A percentile compares a stretch with the other conserved stretches of the same genome.
These are phyloP conservation scores for Carcharodon carcharias DNA, from an alignment of 2,797 vertebrate genomes.

Conservation along the genomic window DNA sequence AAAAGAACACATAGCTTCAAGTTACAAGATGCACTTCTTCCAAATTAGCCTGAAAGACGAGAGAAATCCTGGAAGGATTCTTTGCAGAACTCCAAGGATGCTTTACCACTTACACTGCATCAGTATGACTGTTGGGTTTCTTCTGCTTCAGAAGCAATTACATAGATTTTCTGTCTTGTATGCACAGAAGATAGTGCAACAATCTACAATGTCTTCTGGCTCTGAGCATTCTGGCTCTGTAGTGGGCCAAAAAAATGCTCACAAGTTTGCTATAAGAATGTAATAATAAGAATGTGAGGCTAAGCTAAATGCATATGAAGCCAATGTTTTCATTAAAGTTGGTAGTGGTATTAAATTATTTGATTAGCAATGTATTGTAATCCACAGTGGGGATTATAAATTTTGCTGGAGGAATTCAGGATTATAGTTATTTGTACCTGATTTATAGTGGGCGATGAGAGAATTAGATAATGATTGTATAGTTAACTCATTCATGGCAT, in stretches of 20 bases:
- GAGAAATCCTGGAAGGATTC: slow-evolving; percentile 7
- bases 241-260: slow-evolving; percentile 57
- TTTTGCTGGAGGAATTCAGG: slow-evolving; percentile 35
- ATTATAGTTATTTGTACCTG: slow-evolving; percentile 35
- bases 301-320: slow-evolving; percentile 29
- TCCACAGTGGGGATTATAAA: slow-evolving; percentile 32
- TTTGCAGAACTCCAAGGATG: slow-evolving; percentile 67
- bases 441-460: slow-evolving; percentile 14
- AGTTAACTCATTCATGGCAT: slow-evolving; percentile 31
- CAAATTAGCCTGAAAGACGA: slow-evolving; percentile 28
- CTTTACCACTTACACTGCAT: slow-evolving; percentile 76
- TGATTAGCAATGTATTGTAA: slow-evolving; percentile 38
- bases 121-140: slow-evolving; percentile 83
- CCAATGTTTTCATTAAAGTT: slow-evolving; percentile 36
- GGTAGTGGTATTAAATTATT: slow-evolving; percentile 35
- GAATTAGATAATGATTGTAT: slow-evolving; percentile 24
- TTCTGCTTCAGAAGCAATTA: slow-evolving; percentile 99
- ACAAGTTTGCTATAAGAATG: slow-evolving; percentile 56
- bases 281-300: slow-evolving; percentile 33
- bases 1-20: not conserved
- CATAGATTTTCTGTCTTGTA: slow-evolving; percentile 99
- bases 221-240: slow-evolving; percentile 75
- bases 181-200: slow-evolving; percentile 90
- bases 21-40: not conserved
- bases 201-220: slow-evolving; percentile 73